Base-by-base conservation (phyloP, 2,797 vertebrate species). In the Esox lucius region DNA sequence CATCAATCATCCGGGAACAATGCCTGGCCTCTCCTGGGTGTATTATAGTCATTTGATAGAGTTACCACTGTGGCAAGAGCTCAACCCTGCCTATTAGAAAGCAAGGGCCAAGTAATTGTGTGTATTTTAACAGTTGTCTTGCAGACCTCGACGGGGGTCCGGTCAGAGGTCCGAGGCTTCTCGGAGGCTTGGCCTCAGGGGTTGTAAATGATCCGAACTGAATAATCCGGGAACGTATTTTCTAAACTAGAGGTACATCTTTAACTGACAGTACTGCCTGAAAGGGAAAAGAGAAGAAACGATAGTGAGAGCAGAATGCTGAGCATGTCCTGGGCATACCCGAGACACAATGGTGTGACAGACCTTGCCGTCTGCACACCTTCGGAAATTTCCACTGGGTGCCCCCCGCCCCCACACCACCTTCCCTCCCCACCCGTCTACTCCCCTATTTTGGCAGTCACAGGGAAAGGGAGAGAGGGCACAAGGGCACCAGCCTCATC, bases 301-400 rank as follows among this genome's bases (percentile, higher is more conserved):
- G 3, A 84, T 75, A 84, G 13, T 80, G 69, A 62, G 78, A 72
- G 15, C n/a, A 8, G 31, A 49, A 65, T 19, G 31, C 39, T 15
- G 11, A 5, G 12, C 12, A 17, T 0, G 0, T 15, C 9, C 12
- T 46, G n/a, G 8, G 70, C 31, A 56, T 72, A 56, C 53, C 17
- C 22, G n/a, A 39, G 59, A 46, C 15, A 15, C 51, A 64, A 39
- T 51, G 3, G 42, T 51, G 39, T 49, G 68, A 17, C 31, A 33
- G 24, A 64, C 73, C 22, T 26, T 19, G 61, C 69, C 31, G 4
- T 65, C 69, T 33, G 3, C 64, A 49, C 67, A 72, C 16, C 72
- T 67, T 61, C 77, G 68, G 49, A 76, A 81, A 71, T 77, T 77
- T 70, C 81, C 76, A 75, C 24, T 13, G 39, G 73, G 16, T 49